Evolutionary conservation across 2,113 vertebrate species (phyloP), one percentile per base, ranked within the genome.

Genomic region (Oxyruncus cristatus): DNA sequence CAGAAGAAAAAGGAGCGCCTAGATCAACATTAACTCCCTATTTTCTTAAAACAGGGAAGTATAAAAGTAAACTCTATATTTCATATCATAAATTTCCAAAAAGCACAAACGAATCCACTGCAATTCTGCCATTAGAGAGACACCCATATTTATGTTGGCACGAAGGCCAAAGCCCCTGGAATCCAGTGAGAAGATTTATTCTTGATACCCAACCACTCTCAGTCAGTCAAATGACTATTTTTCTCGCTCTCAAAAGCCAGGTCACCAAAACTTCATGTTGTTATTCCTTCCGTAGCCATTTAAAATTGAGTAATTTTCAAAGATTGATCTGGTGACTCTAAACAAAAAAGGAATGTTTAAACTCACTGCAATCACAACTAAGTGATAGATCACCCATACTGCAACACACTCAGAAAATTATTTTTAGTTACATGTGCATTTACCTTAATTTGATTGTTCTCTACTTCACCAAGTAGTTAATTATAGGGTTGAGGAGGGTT

Each of bases 81-180:
- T 91, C 47, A 44, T 33, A 83, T 26, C 14, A 53, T 37, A 73
- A 47, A 92, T 85, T 92, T 91, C 68, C 82, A 72, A 81, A 92
- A 87, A 79, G 80, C 46, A 88, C 56, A 85, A 76, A 44, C 53
- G 44, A 95, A 94, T 66, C n/a, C 88, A 83, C 21, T 17, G 65
- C 32, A 85, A 68, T 85, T 91, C 85, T 93, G 73, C 91, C 87
- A 24, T 89, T 85, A 82, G 33, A 95, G 89, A 95, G 66, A 97
- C 94, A 95, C 95, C 94, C 89, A 79, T 96, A 71, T 94, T 96
- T 95, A 80, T 59, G n/a, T 59, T 96, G 96, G 95, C 94, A 85
- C 0, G 4, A 76, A 67, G 44, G 81, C 59, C 66, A 93, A 88
- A 95, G 74, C 35, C 83, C 84, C 85, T 79, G 78, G 83, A 93